Base-by-base conservation (phyloP, 1,140 invertebrate genomes). In the Drosophila ironensis region DNA sequence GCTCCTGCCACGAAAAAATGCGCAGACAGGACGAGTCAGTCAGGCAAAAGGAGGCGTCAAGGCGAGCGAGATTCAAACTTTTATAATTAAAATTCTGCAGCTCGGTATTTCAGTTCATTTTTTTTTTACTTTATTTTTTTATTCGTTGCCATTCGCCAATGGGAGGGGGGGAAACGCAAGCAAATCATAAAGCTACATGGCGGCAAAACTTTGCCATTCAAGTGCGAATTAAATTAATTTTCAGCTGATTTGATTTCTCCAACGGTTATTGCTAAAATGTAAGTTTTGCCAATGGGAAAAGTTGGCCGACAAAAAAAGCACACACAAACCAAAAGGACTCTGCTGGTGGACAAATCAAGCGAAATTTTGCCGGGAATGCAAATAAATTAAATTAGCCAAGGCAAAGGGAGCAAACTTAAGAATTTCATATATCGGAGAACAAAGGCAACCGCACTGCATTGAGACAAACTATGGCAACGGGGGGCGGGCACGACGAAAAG, bases 201-300 rank as follows among this genome's bases (percentile, higher is more conserved):
- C 69, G 44, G 68, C 30, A 42, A 78, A 86, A 75, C 38, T 86
- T 86, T 78, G 41, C 47, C 56, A 46, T 56, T 47, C 53, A 75
- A 81, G 71, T 80, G 74, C 52, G 80, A 86, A 86, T 86, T 86
- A 86, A 86, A 86, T 86, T 86, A 86, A 86, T 80, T 86, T 86
- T 86, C 80, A 86, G 54, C 80, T 80, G 80, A 86, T 86, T 87
- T 86, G 80, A 86, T 77, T 66, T 66, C 56, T 56, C 30, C 48
- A 69, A 66, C 82, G 76, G 42, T 74, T 84, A 63, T 63, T 19
- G 40, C 59, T 38, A 50, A 67, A 72, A 53, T 60, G 64, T 46
- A 54, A 68, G 56, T 69, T 69, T 48, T 11, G 6, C 40, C 64
- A 37, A 47, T 46, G 33, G 2, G 28, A 42, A 68, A 68, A 67